These are phyloP conservation scores for Drosophila emarginata DNA, from an alignment of 2,888 invertebrate genomes.

Conservation along the genomic window DNA sequence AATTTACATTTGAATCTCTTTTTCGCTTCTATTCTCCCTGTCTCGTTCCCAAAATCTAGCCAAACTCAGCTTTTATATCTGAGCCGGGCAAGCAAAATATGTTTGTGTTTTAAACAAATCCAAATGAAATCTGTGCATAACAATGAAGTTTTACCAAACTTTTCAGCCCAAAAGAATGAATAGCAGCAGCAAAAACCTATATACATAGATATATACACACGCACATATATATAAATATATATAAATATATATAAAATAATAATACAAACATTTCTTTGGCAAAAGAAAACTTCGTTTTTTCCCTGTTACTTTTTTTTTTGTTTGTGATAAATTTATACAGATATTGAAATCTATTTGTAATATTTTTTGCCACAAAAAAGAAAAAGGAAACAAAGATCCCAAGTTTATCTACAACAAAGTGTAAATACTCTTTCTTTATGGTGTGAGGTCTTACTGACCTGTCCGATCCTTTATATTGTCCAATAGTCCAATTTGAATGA, in stretches of 20 bases:
- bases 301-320: background rate
- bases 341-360: conserved; percentile 71
- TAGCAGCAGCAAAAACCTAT: conserved; percentile 20
- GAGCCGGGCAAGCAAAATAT: conserved; percentile 51
- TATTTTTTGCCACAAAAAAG: conserved; percentile 34
- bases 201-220: conserved; percentile 12
- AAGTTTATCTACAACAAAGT: background rate
- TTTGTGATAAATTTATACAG: conserved; percentile 58
- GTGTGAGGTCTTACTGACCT: no score
- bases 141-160: conserved; percentile 61
- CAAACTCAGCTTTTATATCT: background rate
- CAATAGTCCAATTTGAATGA: no score
- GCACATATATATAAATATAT: background rate
- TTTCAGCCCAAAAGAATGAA: conserved; percentile 28
- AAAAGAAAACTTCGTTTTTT: conserved; percentile 41
- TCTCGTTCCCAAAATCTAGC: background rate
- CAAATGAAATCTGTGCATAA: conserved; percentile 68
- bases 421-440: background rate
- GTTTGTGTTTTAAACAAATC: conserved; percentile 62
- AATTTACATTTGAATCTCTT: conserved; percentile 28
- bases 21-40: background rate
- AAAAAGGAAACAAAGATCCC: background rate
- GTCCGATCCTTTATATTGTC: no score
- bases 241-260: conserved; percentile 8
- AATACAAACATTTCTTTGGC: conserved; percentile 31